These are phyloP conservation scores for Micropterix aruncella DNA, from an alignment of 2,888 invertebrate genomes.

Conservation along the genomic window DNA sequence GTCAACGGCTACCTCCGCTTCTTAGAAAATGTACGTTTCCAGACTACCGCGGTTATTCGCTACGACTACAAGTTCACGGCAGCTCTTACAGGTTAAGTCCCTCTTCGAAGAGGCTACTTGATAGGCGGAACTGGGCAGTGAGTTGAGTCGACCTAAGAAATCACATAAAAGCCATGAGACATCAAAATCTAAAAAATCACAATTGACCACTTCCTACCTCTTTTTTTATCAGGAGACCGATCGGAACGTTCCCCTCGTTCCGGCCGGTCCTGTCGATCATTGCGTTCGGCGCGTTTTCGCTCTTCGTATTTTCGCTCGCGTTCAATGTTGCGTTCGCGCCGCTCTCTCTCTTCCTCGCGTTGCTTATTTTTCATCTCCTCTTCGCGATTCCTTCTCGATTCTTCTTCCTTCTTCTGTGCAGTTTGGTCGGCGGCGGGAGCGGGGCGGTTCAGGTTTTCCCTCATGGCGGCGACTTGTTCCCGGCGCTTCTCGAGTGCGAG, in stretches of 20 bases:
- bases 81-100: no score
- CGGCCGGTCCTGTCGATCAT: slow-evolving; percentile 53
- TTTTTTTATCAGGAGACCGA: slow-evolving; percentile 14
- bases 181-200: no score
- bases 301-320: slow-evolving; percentile 29
- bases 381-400: slow-evolving; percentile 24
- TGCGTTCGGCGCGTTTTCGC: slow-evolving; percentile 47
- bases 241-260: slow-evolving; percentile 21
- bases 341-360: slow-evolving; percentile 10
- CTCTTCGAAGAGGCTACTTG: no score
- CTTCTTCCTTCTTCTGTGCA: slow-evolving; percentile 34
- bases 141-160: no score
- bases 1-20: no score
- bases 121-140: no score
- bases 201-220: no score
- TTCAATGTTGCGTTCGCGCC: slow-evolving; percentile 14
- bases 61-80: no score
- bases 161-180: no score
- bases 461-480: slow-evolving; percentile 73
- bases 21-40: no score
- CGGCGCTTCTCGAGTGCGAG: slow-evolving; percentile 82
- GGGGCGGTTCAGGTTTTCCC: slow-evolving; percentile 45
- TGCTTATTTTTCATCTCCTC: slow-evolving; percentile 15
- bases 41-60: no score
- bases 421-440: slow-evolving; percentile 31